These are phyloP conservation scores for Tigriopus californicus DNA, from an alignment of 2,888 invertebrate species.

Conservation along the genomic window DNA sequence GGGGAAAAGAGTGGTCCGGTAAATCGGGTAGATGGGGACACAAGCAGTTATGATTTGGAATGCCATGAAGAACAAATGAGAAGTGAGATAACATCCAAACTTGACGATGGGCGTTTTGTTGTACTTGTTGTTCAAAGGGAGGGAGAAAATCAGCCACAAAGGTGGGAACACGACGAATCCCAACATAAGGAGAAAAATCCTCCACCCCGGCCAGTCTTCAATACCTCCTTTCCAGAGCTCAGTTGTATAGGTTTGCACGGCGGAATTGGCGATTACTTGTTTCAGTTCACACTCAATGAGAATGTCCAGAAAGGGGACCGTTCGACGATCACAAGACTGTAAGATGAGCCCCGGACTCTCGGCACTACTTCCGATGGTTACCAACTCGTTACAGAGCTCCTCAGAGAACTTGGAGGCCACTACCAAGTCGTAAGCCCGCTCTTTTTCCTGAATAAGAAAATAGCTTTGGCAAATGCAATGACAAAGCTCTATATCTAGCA, in stretches of 20 bases:
- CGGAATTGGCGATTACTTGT: conserved; percentile 34
- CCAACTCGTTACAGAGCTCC: conserved; percentile 85
- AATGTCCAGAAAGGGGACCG: conserved; percentile 85
- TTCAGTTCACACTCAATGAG: conserved; percentile 97
- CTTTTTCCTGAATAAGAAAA: conserved; percentile 56
- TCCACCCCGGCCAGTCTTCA: conserved; percentile 77
- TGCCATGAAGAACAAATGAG: conserved; percentile 90
- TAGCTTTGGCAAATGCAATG: too few species aligned
- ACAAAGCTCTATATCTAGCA: too few species aligned
- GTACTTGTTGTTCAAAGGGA: conserved; percentile 83
- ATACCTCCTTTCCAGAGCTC: conserved; percentile 96
- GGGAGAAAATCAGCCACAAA: conserved; percentile 84
- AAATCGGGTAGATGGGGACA: conserved; percentile 48
- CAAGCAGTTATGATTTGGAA: conserved; percentile 75
- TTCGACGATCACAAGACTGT: conserved; percentile 81
- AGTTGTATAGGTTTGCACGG: conserved; percentile 82
- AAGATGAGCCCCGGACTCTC: conserved; percentile 50
- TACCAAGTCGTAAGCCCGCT: conserved; percentile 86
- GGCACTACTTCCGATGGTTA: conserved; percentile 78
- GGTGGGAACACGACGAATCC: conserved; percentile 84
- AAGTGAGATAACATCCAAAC: conserved; percentile 97
- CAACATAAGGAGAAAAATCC: conserved; percentile 78
- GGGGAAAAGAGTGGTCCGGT: conserved; percentile 17
- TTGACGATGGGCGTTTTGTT: conserved; percentile 98
- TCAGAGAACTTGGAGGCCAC: conserved; percentile 92